These are phyloP conservation scores for Brachionus sp. DNA, from an alignment of 1,140 invertebrate species.

Conservation along the genomic window DNA sequence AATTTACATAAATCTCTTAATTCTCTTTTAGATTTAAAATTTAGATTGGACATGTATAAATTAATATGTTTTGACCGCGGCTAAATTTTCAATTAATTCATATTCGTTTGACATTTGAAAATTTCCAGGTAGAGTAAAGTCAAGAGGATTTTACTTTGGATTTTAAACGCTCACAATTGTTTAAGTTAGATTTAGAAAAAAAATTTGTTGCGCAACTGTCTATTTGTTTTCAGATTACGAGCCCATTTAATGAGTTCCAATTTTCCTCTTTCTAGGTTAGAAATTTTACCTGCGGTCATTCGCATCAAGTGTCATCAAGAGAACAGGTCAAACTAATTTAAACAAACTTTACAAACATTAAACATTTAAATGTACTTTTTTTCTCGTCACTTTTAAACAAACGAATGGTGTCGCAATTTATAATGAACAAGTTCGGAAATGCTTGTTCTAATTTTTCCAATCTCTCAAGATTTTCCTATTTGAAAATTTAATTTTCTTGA, in stretches of 20 bases:
- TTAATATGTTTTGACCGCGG: not conserved
- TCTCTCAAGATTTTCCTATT: too few species aligned
- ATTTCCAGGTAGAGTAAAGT: not conserved
- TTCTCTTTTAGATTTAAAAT: not conserved
- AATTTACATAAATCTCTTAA: not conserved
- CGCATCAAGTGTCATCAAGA: not conserved
- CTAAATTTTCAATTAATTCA: not conserved
- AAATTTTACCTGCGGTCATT: not conserved
- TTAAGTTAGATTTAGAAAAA: not conserved
- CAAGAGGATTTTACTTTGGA: not conserved
- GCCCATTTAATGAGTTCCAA: not conserved
- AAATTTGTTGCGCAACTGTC: not conserved
- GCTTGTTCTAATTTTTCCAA: too few species aligned
- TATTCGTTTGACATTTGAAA: not conserved
- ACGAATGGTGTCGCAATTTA: too few species aligned
- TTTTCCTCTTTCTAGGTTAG: not conserved
- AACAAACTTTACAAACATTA: not conserved
- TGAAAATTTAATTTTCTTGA: too few species aligned
- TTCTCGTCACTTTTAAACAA: not conserved
- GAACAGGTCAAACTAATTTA: not conserved
- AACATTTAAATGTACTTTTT: not conserved
- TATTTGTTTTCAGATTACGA: not conserved
- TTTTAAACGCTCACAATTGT: not conserved
- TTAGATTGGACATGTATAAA: not conserved
- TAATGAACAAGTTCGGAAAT: too few species aligned